phyloP scores from a whole-genome alignment of 2,113 vertebrate species.

The Sturnira hondurensis region DNA sequence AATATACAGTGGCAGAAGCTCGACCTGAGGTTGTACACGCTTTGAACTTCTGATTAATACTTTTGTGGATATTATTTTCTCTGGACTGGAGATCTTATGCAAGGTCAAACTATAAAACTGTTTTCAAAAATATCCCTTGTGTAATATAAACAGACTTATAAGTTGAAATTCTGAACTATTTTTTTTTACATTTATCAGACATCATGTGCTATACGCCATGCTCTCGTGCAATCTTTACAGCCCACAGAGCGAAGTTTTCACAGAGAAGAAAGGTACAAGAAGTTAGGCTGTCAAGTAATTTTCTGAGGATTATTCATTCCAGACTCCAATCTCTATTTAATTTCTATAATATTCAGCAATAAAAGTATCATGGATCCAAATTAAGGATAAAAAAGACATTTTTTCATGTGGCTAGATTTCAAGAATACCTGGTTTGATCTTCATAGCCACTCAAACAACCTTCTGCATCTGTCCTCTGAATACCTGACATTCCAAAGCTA shows the following conservation, averaged over 20 bases:
- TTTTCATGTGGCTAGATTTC: not conserved
- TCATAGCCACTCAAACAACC: not conserved
- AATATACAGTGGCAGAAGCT: not conserved
- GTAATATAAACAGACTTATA: not conserved
- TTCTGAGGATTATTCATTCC: not conserved
- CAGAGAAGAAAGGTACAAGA: not conserved
- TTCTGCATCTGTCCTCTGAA: not conserved
- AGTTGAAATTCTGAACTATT: not conserved
- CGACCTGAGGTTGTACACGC: not conserved
- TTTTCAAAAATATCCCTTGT: not conserved
- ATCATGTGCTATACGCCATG: not conserved
- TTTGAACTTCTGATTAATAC: slow-evolving; percentile 12
- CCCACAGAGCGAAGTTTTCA: not conserved
- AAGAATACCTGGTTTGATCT: not conserved
- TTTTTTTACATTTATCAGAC: not conserved
- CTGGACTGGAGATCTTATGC: not conserved
- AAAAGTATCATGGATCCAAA: not conserved
- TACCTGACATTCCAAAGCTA: not conserved
- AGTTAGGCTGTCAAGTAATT: not conserved
- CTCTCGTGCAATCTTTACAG: not conserved
- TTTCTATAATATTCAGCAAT: not conserved
- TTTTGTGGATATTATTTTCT: not conserved
- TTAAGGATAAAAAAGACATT: not conserved
- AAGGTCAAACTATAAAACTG: not conserved
- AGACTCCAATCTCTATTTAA: not conserved